These are phyloP conservation scores for Brotula barbata DNA, from an alignment of 2,797 vertebrate genomes.

Conservation along the genomic window DNA sequence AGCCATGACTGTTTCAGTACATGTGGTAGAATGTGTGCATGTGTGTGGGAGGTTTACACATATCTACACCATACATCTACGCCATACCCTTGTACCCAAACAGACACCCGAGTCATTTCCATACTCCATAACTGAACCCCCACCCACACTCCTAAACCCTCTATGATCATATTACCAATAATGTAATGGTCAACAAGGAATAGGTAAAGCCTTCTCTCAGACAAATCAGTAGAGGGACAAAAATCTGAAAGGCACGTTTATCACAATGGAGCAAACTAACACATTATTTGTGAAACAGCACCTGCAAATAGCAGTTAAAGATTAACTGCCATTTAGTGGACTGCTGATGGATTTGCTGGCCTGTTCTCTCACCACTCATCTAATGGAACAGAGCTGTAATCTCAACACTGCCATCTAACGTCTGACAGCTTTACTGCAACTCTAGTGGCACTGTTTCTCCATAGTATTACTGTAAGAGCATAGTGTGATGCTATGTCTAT, in stretches of 20 bases:
- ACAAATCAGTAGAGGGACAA: conserved; percentile 47
- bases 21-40: conserved; percentile 11
- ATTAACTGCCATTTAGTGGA: conserved; percentile 53
- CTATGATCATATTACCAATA: conserved; percentile 67
- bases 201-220: conserved; percentile 44
- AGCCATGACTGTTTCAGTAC: conserved; percentile 37
- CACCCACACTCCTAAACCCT: conserved; percentile 16
- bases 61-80: conserved; percentile 23
- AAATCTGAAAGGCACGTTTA: conserved; percentile 56
- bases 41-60: not conserved
- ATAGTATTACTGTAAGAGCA: too few relatives aligned
- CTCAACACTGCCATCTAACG: conserved; percentile 80
- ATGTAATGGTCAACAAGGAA: conserved; percentile 32
- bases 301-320: conserved; percentile 50
- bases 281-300: conserved; percentile 57
- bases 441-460: conserved; percentile 8
- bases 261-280: conserved; percentile 53
- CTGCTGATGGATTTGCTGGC: conserved; percentile 58
- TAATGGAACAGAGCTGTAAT: conserved; percentile 42
- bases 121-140: conserved; percentile 16
- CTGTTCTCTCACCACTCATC: conserved; percentile 38
- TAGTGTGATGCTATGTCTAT: too few relatives aligned
- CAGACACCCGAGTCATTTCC: conserved; percentile 40
- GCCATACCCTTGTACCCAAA: conserved; percentile 11
- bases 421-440: conserved; percentile 56